A percentile compares a stretch with the other conserved stretches of the same genome.
Conservation (phyloP, 2,888 invertebrate genomes). For the Andrena fulva region DNA sequence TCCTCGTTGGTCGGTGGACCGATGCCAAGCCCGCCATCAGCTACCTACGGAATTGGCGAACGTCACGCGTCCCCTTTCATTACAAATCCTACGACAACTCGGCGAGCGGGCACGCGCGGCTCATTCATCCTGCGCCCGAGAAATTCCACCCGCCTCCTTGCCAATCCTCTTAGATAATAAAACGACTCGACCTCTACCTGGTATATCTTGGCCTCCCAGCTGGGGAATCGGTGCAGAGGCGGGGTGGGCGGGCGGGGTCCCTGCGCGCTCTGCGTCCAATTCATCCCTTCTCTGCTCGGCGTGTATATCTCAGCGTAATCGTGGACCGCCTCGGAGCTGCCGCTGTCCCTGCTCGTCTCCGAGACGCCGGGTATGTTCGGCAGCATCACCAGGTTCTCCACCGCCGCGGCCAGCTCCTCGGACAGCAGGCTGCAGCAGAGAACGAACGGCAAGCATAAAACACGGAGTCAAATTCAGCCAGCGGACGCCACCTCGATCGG, state of each 20-base stretch:
- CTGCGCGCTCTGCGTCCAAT: constrained; percentile 85
- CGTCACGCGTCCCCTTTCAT: constrained; percentile 21
- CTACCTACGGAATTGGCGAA: constrained; percentile 75
- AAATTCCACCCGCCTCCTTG: no score
- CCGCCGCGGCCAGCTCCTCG: constrained; percentile 87
- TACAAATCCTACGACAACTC: constrained; percentile 28
- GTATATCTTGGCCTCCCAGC: constrained; percentile 98
- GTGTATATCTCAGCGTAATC: constrained; percentile 98
- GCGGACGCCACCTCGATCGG: constrained; percentile 1
- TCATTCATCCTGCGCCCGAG: constrained; percentile 1
- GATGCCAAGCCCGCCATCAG: constrained; percentile 83
- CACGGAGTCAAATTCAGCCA: constrained; percentile 41
- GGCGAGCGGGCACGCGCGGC: neutral
- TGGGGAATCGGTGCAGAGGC: constrained; percentile 95
- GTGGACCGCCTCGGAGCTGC: constrained; percentile 88
- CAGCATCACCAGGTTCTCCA: constrained; percentile 86
- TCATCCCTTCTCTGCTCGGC: constrained; percentile 91
- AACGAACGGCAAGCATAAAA: constrained; percentile 65
- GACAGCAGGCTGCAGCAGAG: constrained; percentile 79
- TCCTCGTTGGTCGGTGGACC: constrained; percentile 82
- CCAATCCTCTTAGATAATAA: no score
- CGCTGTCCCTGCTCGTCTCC: constrained; percentile 80
- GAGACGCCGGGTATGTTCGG: constrained; percentile 81
- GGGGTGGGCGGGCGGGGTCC: constrained; percentile 92
- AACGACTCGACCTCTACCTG: constrained; percentile 87